A percentile compares a stretch with the other conserved stretches of the same genome.
Conservation (phyloP, 2,888 invertebrate species). For the Tricholauxania praeusta region DNA sequence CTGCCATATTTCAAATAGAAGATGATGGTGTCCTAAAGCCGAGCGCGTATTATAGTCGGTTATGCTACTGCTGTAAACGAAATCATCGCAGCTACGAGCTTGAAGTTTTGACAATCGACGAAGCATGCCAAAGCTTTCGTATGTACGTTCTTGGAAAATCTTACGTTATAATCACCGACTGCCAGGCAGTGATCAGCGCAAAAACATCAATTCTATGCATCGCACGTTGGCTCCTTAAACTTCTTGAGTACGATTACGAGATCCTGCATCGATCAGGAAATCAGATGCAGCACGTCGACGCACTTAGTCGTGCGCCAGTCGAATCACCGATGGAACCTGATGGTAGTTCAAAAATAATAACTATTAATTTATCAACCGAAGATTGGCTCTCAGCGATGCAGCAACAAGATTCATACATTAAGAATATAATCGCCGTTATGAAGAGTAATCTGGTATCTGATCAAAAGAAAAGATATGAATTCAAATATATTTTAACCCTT, state of each 20-base stretch:
- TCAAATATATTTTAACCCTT: too few relatives aligned
- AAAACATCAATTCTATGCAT: not conserved
- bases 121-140: slow-evolving; percentile 38
- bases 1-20: slow-evolving; percentile 29
- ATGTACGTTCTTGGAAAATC: slow-evolving; percentile 41
- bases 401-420: too few relatives aligned
- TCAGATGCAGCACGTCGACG: too few relatives aligned
- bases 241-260: not conserved
- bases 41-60: not conserved
- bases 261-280: too few relatives aligned
- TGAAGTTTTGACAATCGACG: not conserved
- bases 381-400: too few relatives aligned
- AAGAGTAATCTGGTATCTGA: too few relatives aligned
- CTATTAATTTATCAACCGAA: too few relatives aligned
- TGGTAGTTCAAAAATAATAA: too few relatives aligned
- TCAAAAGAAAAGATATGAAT: too few relatives aligned
- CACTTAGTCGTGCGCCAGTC: too few relatives aligned
- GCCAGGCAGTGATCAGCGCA: slow-evolving; percentile 1
- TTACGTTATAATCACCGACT: slow-evolving; percentile 40
- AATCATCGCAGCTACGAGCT: not conserved
- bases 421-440: too few relatives aligned
- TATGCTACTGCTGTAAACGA: not conserved
- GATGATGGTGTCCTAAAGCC: slow-evolving; percentile 1
- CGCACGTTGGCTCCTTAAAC: not conserved
- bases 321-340: too few relatives aligned